A percentile compares a stretch with the other conserved stretches of the same genome.
These are phyloP conservation scores for Ondatra zibethicus DNA, from an alignment of 2,113 vertebrate species.

Conservation along the genomic window DNA sequence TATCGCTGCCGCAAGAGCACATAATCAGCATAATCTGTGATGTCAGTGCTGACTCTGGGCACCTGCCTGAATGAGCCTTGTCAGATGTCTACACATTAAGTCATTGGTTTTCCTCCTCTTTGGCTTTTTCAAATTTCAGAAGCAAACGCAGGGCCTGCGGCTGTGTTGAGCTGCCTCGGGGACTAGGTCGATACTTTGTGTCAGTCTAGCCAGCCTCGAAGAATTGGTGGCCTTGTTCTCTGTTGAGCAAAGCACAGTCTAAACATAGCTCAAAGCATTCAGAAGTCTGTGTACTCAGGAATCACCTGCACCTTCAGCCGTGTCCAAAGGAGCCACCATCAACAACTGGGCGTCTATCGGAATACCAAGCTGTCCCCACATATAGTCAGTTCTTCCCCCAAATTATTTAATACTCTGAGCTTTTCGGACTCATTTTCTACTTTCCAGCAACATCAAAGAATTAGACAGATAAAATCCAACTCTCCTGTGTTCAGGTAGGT, in stretches of 20 bases:
- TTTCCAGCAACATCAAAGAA: not conserved
- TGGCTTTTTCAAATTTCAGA: not conserved
- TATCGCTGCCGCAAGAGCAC: not conserved
- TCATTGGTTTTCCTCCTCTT: not conserved
- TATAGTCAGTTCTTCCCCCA: too few species aligned
- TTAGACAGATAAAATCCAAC: not conserved
- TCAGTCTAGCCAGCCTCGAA: not conserved
- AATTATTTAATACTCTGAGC: not conserved
- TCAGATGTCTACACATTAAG: not conserved
- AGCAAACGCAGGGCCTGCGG: not conserved
- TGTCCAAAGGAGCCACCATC: not conserved
- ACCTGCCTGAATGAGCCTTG: not conserved
- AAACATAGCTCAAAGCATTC: not conserved
- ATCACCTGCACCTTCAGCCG: not conserved
- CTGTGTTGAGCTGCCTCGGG: not conserved
- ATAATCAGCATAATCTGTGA: not conserved
- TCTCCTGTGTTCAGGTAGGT: not conserved
- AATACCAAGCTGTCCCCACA: not conserved
- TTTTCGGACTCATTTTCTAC: not conserved
- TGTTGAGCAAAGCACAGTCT: not conserved
- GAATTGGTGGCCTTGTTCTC: not conserved
- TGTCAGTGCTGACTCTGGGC: not conserved
- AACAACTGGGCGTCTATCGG: not conserved
- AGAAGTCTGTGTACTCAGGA: not conserved
- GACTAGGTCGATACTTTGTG: not conserved